These are phyloP conservation scores for Zaprionus kolodkinae DNA, from an alignment of 1,140 invertebrate species.

Conservation along the genomic window DNA sequence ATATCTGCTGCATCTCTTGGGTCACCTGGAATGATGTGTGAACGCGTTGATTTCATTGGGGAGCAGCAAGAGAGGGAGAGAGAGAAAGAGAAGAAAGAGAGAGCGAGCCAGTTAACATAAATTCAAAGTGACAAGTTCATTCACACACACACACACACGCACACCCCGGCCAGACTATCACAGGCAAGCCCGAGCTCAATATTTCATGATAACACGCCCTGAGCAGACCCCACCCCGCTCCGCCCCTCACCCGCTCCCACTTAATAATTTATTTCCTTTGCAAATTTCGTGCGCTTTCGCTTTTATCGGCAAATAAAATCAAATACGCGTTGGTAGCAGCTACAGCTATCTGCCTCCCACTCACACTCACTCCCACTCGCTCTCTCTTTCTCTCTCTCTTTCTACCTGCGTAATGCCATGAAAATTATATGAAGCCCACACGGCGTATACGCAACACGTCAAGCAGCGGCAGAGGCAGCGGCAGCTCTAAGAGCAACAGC, in stretches of 20 bases:
- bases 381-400: not conserved
- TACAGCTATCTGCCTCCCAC: not conserved
- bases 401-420: conserved; percentile 4
- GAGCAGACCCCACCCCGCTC: not conserved
- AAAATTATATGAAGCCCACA: conserved; percentile 28
- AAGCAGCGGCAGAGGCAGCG: no score
- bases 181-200: conserved; percentile 48
- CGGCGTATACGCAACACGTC: conserved; percentile 12
- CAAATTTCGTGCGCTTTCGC: conserved; percentile 58
- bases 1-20: conserved; percentile 92
- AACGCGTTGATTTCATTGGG: conserved; percentile 34
- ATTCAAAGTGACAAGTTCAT: conserved; percentile 75
- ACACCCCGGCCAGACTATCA: conserved; percentile 25
- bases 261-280: conserved; percentile 79
- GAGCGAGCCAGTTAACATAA: conserved; percentile 61
- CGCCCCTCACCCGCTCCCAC: conserved; percentile 3
- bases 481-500: not conserved
- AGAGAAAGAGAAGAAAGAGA: conserved; percentile 17
- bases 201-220: conserved; percentile 70
- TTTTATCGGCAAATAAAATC: conserved; percentile 77
- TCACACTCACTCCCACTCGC: no score
- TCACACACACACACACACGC: conserved; percentile 34
- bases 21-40: conserved; percentile 88
- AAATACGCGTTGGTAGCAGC: conserved; percentile 42
- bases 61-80: not conserved